Evolutionary conservation across 2,888 invertebrate genomes (phyloP), one percentile per base, ranked within the genome.

Genomic region (Pseudococcus viburni): DNA sequence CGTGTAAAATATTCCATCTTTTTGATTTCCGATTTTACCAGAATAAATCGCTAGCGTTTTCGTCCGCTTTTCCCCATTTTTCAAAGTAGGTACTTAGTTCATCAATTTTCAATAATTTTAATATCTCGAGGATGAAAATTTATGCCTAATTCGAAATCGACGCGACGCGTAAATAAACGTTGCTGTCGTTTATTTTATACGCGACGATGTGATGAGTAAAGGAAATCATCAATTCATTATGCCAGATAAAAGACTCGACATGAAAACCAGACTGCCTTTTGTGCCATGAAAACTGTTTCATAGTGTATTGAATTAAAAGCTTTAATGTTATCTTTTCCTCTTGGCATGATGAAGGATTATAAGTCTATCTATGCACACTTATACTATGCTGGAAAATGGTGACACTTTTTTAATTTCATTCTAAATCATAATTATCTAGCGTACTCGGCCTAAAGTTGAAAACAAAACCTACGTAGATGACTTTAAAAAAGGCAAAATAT

Each of bases 1-100:
- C 68, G 11, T 68, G 68, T 68, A 55, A 68, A 68, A 68, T 68
- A 68, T 68, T 68, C 68, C 26, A 12, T 68, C 26, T 68, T 68
- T 68, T 68, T 68, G 26, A 68, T 68, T 68, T 68, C 68, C 26
- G 68, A 26, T 68, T 26, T 68, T 26, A 26, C 68, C 22, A 26
- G 68, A 26, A 26, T 55, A 68, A 26, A 64, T 64, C 19, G 64
- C 51, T 15, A 68, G 15, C 68, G 19, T 26, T 15, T 68, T 68
- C 26, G 22, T 68, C 26, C 68, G 22, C 42, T 6, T 42, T 9
- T 9, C 42, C 42, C 26, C 26, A 33, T 33, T 42, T 68, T 68
- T 68, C 68, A 68, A 68, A 68, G 22, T 8, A 22, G n/a, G n/a
- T 3, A 42, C 42, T 9, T 9, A 42, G 26, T 68, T 68, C 26